Evolutionary conservation across 2,888 invertebrate genomes (phyloP).

Genomic region (Orthosia gothica): DNA sequence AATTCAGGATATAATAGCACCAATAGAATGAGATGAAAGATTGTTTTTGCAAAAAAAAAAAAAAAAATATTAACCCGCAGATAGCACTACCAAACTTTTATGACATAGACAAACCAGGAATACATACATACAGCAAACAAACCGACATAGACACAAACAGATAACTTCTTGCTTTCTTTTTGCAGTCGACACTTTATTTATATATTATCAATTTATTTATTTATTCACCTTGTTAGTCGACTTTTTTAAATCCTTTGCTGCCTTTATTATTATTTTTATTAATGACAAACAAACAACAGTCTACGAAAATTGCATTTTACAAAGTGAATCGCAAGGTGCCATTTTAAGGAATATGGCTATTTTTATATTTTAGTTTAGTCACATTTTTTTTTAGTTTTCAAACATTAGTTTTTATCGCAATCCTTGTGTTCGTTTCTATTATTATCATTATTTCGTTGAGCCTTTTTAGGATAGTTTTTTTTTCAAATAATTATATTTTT

Average conservation of each 20-base stretch:
- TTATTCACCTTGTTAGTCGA: slow-evolving; percentile 66
- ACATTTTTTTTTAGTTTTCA: slow-evolving; percentile 79
- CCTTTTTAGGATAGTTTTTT: slow-evolving; percentile 76
- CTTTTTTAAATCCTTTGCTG: slow-evolving; percentile 62
- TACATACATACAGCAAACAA: slow-evolving; percentile 66
- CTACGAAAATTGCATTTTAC: slow-evolving; percentile 76
- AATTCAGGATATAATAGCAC: slow-evolving; percentile 85
- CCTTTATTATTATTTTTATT: slow-evolving; percentile 55
- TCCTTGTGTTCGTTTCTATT: slow-evolving; percentile 87
- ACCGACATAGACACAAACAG: slow-evolving; percentile 62
- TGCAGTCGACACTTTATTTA: slow-evolving; percentile 67
- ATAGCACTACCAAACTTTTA: slow-evolving; percentile 79
- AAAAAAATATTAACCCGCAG: slow-evolving; percentile 78
- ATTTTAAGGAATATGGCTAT: slow-evolving; percentile 89
- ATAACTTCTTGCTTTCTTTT: slow-evolving; percentile 56
- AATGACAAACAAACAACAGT: slow-evolving; percentile 63
- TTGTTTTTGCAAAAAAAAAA: slow-evolving; percentile 72
- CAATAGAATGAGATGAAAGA: slow-evolving; percentile 79
- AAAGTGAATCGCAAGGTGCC: slow-evolving; percentile 90
- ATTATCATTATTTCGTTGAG: slow-evolving; percentile 80
- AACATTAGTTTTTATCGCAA: slow-evolving; percentile 81
- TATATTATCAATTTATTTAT: slow-evolving; percentile 58
- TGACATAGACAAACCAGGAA: slow-evolving; percentile 56
- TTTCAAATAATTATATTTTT: slow-evolving; percentile 67
- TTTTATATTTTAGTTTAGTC: slow-evolving; percentile 84